These are phyloP conservation scores for Drosophila busckii DNA, from an alignment of 1,140 invertebrate genomes.

Conservation along the genomic window DNA sequence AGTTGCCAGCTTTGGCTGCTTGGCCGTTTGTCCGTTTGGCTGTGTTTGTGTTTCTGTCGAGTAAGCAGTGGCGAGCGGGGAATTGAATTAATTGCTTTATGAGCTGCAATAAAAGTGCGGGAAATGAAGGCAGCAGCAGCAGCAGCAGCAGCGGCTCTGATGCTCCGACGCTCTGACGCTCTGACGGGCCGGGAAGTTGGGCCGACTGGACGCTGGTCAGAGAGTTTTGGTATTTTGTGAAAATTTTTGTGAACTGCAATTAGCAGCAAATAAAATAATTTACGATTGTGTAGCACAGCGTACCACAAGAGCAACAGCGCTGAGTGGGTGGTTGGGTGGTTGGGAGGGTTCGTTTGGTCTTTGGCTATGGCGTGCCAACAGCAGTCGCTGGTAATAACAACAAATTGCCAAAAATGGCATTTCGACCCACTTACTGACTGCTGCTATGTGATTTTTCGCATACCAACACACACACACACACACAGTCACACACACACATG, in stretches of 20 bases:
- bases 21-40: too few relatives aligned
- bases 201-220: constrained; percentile 9
- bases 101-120: constrained; percentile 68
- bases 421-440: constrained; percentile 32
- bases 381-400: constrained; percentile 61
- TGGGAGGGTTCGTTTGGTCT: too few relatives aligned
- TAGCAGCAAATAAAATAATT: constrained; percentile 77
- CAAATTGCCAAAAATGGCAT: constrained; percentile 59
- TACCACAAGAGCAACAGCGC: constrained; percentile 25
- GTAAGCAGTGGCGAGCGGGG: not conserved
- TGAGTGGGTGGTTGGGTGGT: not conserved
- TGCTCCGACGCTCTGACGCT: too few relatives aligned
- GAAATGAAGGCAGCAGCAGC: too few relatives aligned
- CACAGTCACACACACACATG: constrained; percentile 1
- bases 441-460: constrained; percentile 33
- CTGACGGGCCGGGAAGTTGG: too few relatives aligned
- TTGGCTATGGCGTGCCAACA: constrained; percentile 7
- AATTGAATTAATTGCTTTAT: constrained; percentile 66
- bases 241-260: constrained; percentile 69
- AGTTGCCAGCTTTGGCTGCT: constrained; percentile 26
- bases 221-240: constrained; percentile 61
- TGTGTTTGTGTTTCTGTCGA: constrained; percentile 13
- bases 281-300: constrained; percentile 61
- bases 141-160: too few relatives aligned
- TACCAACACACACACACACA: not conserved